Evolutionary conservation across 2,888 invertebrate species (phyloP).

Genomic region (Cryptophagus acutangulus): DNA sequence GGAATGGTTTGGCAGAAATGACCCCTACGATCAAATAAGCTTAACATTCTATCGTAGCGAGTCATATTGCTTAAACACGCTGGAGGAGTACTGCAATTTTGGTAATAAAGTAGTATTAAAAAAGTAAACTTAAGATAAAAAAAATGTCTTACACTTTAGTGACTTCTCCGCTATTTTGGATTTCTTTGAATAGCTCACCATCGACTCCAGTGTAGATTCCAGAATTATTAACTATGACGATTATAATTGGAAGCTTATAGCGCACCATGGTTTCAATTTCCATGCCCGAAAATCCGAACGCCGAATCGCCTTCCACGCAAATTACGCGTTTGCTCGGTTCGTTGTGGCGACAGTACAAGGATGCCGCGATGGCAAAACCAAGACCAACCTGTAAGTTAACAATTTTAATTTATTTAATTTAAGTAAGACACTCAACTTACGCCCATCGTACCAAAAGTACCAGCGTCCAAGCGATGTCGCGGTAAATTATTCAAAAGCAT

Average conservation of each 20-base stretch:
- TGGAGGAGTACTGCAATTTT: conserved; percentile 78
- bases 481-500: conserved; percentile 80
- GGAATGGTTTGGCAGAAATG: conserved; percentile 72
- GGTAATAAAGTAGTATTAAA: too few species aligned
- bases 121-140: conserved; percentile 23
- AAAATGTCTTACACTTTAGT: conserved; percentile 75
- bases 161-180: conserved; percentile 66
- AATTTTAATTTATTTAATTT: background rate
- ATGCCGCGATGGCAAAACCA: conserved; percentile 89
- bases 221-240: conserved; percentile 91
- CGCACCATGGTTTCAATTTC: conserved; percentile 95
- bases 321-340: conserved; percentile 78
- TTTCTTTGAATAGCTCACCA: conserved; percentile 64
- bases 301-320: conserved; percentile 95
- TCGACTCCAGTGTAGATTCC: conserved; percentile 90
- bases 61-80: conserved; percentile 72
- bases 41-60: conserved; percentile 86
- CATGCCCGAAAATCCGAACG: conserved; percentile 98
- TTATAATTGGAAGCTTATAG: conserved; percentile 84
- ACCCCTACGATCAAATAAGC: conserved; percentile 78
- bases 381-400: conserved; percentile 61
- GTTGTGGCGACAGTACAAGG: conserved; percentile 79
- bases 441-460: conserved; percentile 96
- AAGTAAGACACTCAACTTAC: conserved; percentile 45
- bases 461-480: conserved; percentile 88